Evolutionary conservation across 2,797 vertebrate species (phyloP), one percentile per base, ranked within the genome.

Genomic region (Acanthurus leucopareius): DNA sequence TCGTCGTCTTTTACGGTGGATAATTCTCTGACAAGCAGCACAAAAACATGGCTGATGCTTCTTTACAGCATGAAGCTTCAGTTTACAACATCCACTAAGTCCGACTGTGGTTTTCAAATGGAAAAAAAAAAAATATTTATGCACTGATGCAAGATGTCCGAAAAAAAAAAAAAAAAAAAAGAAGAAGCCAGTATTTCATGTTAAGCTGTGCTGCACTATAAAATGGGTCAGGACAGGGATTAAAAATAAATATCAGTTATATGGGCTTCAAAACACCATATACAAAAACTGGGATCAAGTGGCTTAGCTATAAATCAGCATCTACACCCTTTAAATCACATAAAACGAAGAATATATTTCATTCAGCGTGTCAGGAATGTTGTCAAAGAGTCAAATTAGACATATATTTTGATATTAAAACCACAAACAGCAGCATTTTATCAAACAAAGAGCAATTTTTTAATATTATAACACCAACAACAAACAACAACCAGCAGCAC

Each of bases 211-310:
- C 75, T 80, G 68, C 63, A 28, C 22, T 52, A 78, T 67, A 79
- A 95, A 94, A 89, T 92, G 81, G 93, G 93, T 95, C 93, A 94
- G 83, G 65, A 66, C 56, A 61, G 47, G 90, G 91, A 94, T 94
- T 94, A 94, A 92, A 94, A 90, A 88, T 79, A 86, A 86, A 92
- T 88, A 89, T 86, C 63, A 68, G 69, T 86, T 65, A 73, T 80
- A 89, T 67, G 69, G 86, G 75, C 63, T 83, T 82, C 57, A 90
- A 67, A 69, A 86, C 89, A 79, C 42, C 51, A 73, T 74, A 84
- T 65, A 80, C 61, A 86, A 80, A 49, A 66, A 77, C 63, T 76
- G 53, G 51, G 83, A 88, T 84, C 62, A 73, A 82, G 63, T 65
- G 77, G 85, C 68, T 89, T 85, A 80, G 70, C 75, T 71, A n/a